Percentiles rank a stretch among this genome's conserved stretches.
phyloP scores from a whole-genome alignment of 2,113 vertebrate species.

The Malurus cyaneus region DNA sequence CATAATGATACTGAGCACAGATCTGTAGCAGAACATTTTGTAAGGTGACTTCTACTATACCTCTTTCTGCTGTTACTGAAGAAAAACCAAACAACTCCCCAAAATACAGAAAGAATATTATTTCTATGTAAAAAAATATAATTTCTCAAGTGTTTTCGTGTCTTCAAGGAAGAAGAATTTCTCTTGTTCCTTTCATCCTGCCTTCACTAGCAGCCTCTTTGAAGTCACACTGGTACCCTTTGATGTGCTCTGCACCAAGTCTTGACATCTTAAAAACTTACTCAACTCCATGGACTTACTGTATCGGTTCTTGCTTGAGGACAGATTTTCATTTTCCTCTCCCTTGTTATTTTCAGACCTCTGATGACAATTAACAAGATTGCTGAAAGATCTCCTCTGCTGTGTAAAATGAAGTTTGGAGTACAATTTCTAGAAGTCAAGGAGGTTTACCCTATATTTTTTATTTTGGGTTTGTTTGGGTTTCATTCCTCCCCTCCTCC shows the following conservation, averaged over 20 bases:
- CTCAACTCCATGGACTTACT: background rate
- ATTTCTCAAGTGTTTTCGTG: background rate
- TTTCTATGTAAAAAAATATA: background rate
- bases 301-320: background rate
- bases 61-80: background rate
- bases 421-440: background rate
- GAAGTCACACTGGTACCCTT: background rate
- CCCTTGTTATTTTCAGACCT: background rate
- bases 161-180: background rate
- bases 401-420: background rate
- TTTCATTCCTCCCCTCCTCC: background rate
- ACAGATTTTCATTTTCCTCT: background rate
- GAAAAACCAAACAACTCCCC: background rate
- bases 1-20: background rate
- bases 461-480: background rate
- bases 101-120: background rate
- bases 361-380: background rate
- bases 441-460: background rate
- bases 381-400: background rate
- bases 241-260: background rate
- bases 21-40: background rate
- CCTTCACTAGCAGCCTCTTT: background rate
- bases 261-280: background rate
- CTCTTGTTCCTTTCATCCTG: background rate
- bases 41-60: background rate